Evolutionary conservation across 1,140 invertebrate species (phyloP).

Genomic region (Zaprionus nigranus): DNA sequence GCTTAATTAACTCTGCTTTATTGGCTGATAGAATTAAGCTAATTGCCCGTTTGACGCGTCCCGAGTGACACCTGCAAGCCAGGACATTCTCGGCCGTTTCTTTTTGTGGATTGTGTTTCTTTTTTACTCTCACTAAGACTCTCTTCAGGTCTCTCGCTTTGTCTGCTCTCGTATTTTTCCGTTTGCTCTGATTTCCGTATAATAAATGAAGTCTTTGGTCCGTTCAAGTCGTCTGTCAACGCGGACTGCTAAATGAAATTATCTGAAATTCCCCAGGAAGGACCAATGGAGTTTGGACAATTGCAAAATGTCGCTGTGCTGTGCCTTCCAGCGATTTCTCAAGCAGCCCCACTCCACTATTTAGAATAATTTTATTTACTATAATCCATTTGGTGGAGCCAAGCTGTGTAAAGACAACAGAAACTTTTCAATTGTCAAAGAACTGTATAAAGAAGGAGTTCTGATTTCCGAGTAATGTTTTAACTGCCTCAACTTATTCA

Average conservation of each 20-base stretch:
- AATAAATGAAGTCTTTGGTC: slow-evolving; percentile 19
- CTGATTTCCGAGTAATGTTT: slow-evolving; percentile 49
- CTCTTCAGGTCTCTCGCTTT: not conserved
- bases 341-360: slow-evolving; percentile 26
- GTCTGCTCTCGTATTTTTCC: not conserved
- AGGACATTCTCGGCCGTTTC: not conserved
- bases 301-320: slow-evolving; percentile 1
- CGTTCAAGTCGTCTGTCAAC: slow-evolving; percentile 17
- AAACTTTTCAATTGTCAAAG: slow-evolving; percentile 41
- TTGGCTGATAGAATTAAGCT: slow-evolving; percentile 63
- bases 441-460: slow-evolving; percentile 8
- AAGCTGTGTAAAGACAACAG: slow-evolving; percentile 19
- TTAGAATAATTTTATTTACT: slow-evolving; percentile 52
- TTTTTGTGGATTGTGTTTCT: slow-evolving; percentile 1
- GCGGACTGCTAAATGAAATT: slow-evolving; percentile 21
- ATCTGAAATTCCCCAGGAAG: slow-evolving; percentile 41
- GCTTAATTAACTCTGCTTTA: slow-evolving; percentile 67
- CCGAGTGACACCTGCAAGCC: slow-evolving; percentile 50
- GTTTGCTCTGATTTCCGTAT: not conserved
- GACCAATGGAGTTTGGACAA: slow-evolving; percentile 16
- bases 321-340: slow-evolving; percentile 39
- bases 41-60: slow-evolving; percentile 57
- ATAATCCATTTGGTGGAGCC: slow-evolving; percentile 10
- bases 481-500: slow-evolving; percentile 66
- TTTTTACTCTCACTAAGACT: not conserved